Evolutionary conservation across 2,113 vertebrate species (phyloP), one percentile per base, ranked within the genome.

Genomic region (Machaerirhynchus nigripectus): DNA sequence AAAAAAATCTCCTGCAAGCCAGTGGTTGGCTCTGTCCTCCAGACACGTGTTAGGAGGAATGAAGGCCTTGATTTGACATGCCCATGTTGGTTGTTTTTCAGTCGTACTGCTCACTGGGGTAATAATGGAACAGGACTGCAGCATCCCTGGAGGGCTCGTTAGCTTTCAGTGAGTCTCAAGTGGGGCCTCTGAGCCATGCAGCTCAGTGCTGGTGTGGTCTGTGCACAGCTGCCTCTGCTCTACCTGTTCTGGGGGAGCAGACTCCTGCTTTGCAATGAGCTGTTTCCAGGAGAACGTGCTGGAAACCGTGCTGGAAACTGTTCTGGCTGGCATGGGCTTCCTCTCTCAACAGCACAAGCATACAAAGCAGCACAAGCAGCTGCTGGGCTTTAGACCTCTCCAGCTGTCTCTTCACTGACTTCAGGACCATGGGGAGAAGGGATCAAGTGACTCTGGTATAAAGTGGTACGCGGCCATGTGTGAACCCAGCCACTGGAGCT

Each of bases 231-330:
- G 59, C 35, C 35, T n/a, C 40, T 69, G 60, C 39, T 31, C 5
- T 27, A 10, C 44, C 57, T 82, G 40, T 8, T 57, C 40, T 63
- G 44, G 33, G 59, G 65, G 37, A 94, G 50, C 33, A 83, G 30
- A 13, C 33, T 81, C 37, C 46, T 49, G 19, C 50, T 50, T 27
- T 71, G 42, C 22, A 33, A 6, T 44, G 9, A 68, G 67, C 40
- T 55, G 0, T 40, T 67, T 47, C 44, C 75, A 67, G 55, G 20
- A 47, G 61, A 76, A 68, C 2, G 1, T 7, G 7, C 52, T 84
- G 46, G 26, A 35, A 50, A 40, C n/a, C 2, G 0, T 15, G 10
- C 27, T 85, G 49, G 24, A 55, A 56, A 39, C 50, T 4, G 0
- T 23, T 20, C 28, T 82, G 52, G 64, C 37, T 27, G 11, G 4